These are phyloP conservation scores for Micrastur ruficollis DNA, from an alignment of 2,797 vertebrate species.

Conservation along the genomic window DNA sequence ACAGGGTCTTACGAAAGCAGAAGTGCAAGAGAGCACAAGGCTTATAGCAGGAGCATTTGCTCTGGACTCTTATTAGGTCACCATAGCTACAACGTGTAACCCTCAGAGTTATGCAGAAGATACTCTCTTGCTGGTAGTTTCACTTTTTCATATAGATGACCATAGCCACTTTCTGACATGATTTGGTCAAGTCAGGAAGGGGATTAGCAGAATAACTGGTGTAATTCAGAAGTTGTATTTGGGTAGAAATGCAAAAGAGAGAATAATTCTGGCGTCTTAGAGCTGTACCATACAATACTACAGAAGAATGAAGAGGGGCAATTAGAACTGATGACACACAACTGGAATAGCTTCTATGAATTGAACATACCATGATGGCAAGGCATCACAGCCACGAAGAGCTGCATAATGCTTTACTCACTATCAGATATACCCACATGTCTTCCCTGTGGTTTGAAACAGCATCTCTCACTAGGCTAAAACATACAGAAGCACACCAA, in stretches of 20 bases:
- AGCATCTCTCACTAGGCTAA: not conserved
- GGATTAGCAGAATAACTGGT: not conserved
- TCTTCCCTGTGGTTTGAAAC: not conserved
- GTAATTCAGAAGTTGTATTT: not conserved
- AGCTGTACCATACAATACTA: not conserved
- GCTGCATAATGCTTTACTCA: not conserved
- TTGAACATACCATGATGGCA: not conserved
- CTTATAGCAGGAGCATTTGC: not conserved
- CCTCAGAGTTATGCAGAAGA: not conserved
- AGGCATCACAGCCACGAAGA: not conserved
- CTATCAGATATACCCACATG: not conserved
- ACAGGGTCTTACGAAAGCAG: not conserved
- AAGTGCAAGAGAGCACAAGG: not conserved
- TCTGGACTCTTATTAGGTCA: not conserved
- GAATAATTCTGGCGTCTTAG: not conserved
- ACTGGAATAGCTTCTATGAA: not conserved
- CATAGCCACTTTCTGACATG: not conserved
- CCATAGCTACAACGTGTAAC: not conserved
- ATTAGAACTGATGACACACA: conserved; percentile 17
- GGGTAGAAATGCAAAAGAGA: not conserved
- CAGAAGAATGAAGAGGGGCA: not conserved
- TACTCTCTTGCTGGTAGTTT: not conserved
- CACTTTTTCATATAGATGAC: not conserved
- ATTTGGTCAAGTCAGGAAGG: not conserved
- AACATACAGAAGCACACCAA: not conserved